Evolutionary conservation across 2,888 invertebrate species (phyloP).

Genomic region (Blastobasis lacticolella): DNA sequence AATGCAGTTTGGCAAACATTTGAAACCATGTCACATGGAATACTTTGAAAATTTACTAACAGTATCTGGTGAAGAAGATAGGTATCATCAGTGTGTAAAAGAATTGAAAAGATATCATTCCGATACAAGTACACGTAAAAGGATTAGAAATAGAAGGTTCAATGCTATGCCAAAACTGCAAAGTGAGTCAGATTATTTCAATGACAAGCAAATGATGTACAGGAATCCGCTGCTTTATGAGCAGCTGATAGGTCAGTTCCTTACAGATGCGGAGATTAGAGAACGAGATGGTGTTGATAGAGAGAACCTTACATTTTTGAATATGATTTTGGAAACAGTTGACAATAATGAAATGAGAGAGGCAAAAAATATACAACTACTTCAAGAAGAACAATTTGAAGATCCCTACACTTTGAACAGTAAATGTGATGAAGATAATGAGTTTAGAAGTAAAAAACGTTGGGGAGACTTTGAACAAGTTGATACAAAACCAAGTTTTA

Average conservation of each 20-base stretch:
- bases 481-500: constrained; percentile 38
- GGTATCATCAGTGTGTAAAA: constrained; percentile 77
- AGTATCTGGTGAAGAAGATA: constrained; percentile 51
- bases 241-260: constrained; percentile 89
- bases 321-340: constrained; percentile 86
- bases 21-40: constrained; percentile 79
- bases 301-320: constrained; percentile 78
- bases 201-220: constrained; percentile 94
- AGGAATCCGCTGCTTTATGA: constrained; percentile 93
- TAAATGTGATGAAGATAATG: constrained; percentile 13
- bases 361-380: constrained; percentile 75
- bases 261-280: constrained; percentile 83
- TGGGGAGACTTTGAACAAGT: constrained; percentile 75
- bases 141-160: constrained; percentile 86
- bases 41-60: constrained; percentile 74
- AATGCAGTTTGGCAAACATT: constrained; percentile 82
- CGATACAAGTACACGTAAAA: constrained; percentile 60
- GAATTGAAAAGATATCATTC: constrained; percentile 75
- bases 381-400: constrained; percentile 61
- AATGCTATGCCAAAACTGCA: constrained; percentile 85
- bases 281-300: constrained; percentile 76
- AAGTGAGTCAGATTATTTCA: constrained; percentile 84
- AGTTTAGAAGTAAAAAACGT: constrained; percentile 38
- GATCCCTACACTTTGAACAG: neutral
- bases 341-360: constrained; percentile 81